Conservation (phyloP, 2,113 vertebrate genomes). For the Tetraodon nigroviridis region DNA sequence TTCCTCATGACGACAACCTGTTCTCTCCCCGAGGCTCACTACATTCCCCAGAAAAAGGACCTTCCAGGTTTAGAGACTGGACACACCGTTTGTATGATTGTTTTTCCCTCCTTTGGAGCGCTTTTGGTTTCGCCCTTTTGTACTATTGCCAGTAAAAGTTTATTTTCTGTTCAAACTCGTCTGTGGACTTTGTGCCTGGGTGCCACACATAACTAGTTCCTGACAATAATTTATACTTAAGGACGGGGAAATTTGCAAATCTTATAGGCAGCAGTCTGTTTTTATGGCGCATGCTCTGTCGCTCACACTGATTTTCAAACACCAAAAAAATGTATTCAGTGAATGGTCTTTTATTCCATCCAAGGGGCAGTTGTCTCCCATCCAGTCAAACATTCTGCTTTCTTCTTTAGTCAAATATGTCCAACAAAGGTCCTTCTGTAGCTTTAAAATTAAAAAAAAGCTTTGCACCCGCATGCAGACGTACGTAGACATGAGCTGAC, state of each 20-base stretch:
- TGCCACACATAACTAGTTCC: too few relatives aligned
- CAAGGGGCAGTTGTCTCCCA: slow-evolving; percentile 16
- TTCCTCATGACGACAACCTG: too few relatives aligned
- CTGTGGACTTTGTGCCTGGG: too few relatives aligned
- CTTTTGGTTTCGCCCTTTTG: too few relatives aligned
- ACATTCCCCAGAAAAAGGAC: too few relatives aligned
- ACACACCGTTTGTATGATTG: too few relatives aligned
- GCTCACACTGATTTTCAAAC: background rate
- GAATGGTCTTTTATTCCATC: slow-evolving; percentile 38
- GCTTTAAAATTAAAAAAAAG: slow-evolving; percentile 15
- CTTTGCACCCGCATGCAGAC: slow-evolving; percentile 20
- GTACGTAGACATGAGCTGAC: slow-evolving; percentile 33
- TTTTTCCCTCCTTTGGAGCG: too few relatives aligned
- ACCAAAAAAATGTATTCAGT: slow-evolving; percentile 15
- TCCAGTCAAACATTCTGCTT: slow-evolving; percentile 7
- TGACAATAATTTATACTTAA: too few relatives aligned
- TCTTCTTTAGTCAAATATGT: slow-evolving; percentile 10
- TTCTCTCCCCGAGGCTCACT: too few relatives aligned
- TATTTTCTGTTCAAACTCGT: too few relatives aligned
- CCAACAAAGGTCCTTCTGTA: slow-evolving; percentile 30
- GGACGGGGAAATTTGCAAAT: background rate
- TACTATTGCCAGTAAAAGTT: too few relatives aligned
- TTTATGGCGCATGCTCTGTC: background rate
- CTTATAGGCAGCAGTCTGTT: background rate
- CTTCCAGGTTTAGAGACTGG: too few relatives aligned